Base-by-base conservation (phyloP, 2,888 invertebrate species). In the Dasysyrphus tricinctus region DNA sequence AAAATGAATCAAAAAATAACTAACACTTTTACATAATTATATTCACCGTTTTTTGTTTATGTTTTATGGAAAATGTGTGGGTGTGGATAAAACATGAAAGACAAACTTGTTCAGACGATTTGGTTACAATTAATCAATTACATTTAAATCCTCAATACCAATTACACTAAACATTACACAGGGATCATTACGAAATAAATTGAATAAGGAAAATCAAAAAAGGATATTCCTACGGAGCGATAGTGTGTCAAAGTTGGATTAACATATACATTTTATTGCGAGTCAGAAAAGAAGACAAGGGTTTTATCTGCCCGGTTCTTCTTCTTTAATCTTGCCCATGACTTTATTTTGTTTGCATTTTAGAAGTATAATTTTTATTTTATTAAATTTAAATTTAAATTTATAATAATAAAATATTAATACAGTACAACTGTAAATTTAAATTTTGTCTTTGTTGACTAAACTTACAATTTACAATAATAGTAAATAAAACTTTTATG, bases 101-200 rank as follows among this genome's bases (percentile, higher is more conserved):
- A 81, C 37, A 42, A 67, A 69, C 37, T 74, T 72, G 34, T 67
- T 63, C 37, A 69, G 42, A 81, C 81, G 85, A 85, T 85, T 85
- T 85, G 85, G 85, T 85, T 85, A 85, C 81, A 81, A 78, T 81
- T 74, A 81, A 85, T 85, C 77, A 85, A 85, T 81, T 78, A 81
- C 81, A 74, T 61, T 69, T 47, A 69, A 63, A 73, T 85, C 85
- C 85, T 81, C 65, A 74, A 74, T 63, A 81, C 77, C 85, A 76
- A 85, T 74, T 73, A 61, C 72, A 70, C 24, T 39, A 11, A 80
- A 76, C 63, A 54, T 44, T 67, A 59, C 57, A 54, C 9, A 72
- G 32, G 19, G 54, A 51, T 54, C 51, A 51, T 54, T 16, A 44
- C 11, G 5, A n/a, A 34, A 65, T 8, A 67, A 3, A 16, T 16